These are phyloP conservation scores for Aramus guarauna DNA, from an alignment of 2,113 vertebrate genomes.

Conservation along the genomic window DNA sequence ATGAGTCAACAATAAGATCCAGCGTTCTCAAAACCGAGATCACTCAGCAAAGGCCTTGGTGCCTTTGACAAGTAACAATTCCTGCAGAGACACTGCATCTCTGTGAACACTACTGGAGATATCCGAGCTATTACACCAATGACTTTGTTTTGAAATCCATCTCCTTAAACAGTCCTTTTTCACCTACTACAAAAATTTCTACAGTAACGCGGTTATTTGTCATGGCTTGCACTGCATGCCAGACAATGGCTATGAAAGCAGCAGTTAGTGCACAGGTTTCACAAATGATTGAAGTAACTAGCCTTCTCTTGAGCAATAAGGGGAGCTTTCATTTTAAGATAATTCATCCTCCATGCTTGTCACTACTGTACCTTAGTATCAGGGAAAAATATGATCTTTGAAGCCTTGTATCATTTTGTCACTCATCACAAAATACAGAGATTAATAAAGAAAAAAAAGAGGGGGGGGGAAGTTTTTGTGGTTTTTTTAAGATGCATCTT, in stretches of 20 bases:
- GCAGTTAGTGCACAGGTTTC: background rate
- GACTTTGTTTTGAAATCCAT: background rate
- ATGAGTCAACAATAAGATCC: background rate
- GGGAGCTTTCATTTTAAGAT: background rate
- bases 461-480: accelerated
- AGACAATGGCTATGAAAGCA: background rate
- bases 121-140: background rate
- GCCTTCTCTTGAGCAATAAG: background rate
- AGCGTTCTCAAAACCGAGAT: background rate
- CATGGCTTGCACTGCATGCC: background rate
- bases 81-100: background rate
- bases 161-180: background rate
- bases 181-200: background rate
- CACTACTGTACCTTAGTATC: background rate
- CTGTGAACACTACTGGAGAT: background rate
- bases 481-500: background rate
- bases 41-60: background rate
- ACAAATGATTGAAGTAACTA: background rate
- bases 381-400: background rate
- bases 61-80: background rate
- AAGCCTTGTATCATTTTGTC: background rate
- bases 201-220: background rate
- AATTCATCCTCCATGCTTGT: background rate
- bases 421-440: background rate
- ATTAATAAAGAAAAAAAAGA: background rate